These are phyloP conservation scores for Hipparchia sbordonii DNA, from an alignment of 2,888 invertebrate species.

Conservation along the genomic window DNA sequence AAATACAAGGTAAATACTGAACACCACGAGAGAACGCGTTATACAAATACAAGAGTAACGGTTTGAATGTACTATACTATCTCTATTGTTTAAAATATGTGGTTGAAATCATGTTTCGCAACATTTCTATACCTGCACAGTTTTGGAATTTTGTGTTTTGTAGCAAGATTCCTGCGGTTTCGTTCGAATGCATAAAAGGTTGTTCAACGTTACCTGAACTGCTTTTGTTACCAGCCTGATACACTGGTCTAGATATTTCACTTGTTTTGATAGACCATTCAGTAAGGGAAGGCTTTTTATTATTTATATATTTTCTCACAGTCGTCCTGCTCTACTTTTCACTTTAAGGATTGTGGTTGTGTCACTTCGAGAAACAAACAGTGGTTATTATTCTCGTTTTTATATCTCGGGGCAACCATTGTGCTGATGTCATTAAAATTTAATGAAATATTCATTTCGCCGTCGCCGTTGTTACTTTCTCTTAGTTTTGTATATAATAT, in stretches of 20 bases:
- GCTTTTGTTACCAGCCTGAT: not conserved
- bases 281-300: not conserved
- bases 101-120: not conserved
- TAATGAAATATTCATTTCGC: constrained; percentile 5
- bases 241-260: not conserved
- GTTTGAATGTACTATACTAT: not conserved
- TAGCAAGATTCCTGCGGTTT: not conserved
- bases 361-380: not conserved
- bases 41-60: constrained; percentile 5
- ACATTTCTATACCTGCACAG: not conserved
- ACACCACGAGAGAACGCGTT: not conserved
- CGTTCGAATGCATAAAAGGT: not conserved
- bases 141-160: constrained; percentile 3
- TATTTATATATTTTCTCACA: not conserved
- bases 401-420: constrained; percentile 5
- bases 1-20: not conserved
- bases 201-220: not conserved
- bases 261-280: not conserved
- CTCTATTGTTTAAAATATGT: constrained; percentile 1
- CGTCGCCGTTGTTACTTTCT: not conserved
- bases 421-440: constrained; percentile 10
- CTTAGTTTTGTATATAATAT: no score
- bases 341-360: constrained; percentile 3
- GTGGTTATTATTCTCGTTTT: constrained; percentile 13
- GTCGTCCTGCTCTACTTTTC: constrained; percentile 3